These are phyloP conservation scores for Anseranas semipalmata DNA, from an alignment of 2,113 vertebrate genomes.

Conservation along the genomic window DNA sequence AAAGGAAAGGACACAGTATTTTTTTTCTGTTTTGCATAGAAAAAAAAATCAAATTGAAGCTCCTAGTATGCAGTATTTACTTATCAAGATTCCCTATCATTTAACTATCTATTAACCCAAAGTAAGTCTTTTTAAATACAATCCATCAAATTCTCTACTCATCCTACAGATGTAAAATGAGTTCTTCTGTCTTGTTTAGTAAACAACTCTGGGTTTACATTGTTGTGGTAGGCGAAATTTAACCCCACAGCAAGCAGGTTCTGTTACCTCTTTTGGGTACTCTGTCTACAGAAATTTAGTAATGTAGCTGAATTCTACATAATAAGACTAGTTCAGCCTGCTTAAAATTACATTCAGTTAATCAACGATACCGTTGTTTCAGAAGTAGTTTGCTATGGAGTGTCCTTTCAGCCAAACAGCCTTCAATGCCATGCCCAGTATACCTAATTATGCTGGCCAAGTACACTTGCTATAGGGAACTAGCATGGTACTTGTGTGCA, in stretches of 20 bases:
- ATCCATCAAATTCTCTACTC: background rate
- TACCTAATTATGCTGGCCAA: accelerated
- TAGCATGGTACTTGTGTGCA: background rate
- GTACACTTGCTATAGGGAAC: background rate
- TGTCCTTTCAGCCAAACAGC: background rate
- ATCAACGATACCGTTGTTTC: background rate
- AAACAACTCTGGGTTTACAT: background rate
- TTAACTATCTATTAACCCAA: background rate
- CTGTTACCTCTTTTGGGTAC: background rate
- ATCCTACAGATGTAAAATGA: background rate
- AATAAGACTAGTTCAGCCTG: background rate
- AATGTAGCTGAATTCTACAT: background rate
- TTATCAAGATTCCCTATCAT: background rate
- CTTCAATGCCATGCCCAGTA: background rate
- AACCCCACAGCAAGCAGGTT: background rate
- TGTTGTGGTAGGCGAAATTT: background rate
- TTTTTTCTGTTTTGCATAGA: background rate
- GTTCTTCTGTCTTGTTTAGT: background rate
- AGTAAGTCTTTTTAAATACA: background rate
- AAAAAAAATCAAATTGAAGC: background rate
- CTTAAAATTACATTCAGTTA: background rate
- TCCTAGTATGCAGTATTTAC: background rate
- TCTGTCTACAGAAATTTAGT: background rate
- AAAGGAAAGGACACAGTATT: background rate
- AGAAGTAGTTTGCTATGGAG: background rate